Base-by-base conservation (phyloP, 2,888 invertebrate species). In the Rhagonycha lutea region DNA sequence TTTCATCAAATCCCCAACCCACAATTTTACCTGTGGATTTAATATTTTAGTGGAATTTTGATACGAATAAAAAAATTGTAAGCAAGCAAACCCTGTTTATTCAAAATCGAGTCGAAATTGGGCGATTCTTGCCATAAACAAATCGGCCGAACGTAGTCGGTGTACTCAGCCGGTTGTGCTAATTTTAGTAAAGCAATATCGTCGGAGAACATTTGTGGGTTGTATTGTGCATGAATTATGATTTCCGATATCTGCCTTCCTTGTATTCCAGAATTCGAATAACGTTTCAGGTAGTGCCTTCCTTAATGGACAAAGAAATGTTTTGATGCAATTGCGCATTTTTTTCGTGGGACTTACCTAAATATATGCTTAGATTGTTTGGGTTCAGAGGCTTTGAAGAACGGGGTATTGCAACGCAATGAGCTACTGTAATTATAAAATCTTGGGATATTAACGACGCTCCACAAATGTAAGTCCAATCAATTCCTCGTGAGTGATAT, bases 401-500 rank as follows among this genome's bases (percentile, higher is more conserved):
- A 61, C 83, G 81, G 68, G 81, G 79, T 71, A 80, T 82, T 0
- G 86, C 86, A 4, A 87, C 86, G 76, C 87, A 87, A 79, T 87
- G 87, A 4, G 85, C 87, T 1, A 84, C 87, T 3, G 87, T 86
- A n/a, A 87, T 71, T 1, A 87, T 78, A 73, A 86, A 85, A n/a
- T 75, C 72, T 12, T 73, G 75, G 8, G 85, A 83, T 8, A 87
- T 82, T n/a, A 87, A 80, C 0, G 86, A 84, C 11, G 83, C 87
- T 1, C 87, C 87, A 72, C 87, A 87, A 60, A 85, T 84, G 75
- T 86, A 87, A 3, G 82, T 84, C 28, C 86, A 73, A 74, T 86
- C 85, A 14, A 84, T 83, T 3, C 85, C 84, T 79, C 81, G 83
- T 0, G 91, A 89, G 80, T 91, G 90, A 82, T 92, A 93, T 0